Percentiles rank a stretch among this genome's conserved stretches.
Evolutionary conservation across 2,888 invertebrate species (phyloP).

Genomic region (Mechanitis messenoides): DNA sequence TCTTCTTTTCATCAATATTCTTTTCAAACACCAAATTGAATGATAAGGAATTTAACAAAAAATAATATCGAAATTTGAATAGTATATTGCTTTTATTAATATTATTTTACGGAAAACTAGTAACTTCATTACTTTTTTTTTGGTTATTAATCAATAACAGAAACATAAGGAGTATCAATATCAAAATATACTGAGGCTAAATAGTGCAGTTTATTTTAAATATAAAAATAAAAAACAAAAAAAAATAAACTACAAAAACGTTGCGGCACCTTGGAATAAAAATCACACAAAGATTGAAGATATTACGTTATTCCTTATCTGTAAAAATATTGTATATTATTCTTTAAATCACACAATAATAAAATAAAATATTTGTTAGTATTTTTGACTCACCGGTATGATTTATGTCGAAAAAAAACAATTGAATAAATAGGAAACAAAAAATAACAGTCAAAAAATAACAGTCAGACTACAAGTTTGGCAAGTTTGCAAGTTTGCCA

Average conservation of each 20-base stretch:
- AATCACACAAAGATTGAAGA: neutral
- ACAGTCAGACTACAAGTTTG: no score
- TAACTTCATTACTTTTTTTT: no score
- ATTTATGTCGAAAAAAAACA: constrained; percentile 8
- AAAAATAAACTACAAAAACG: neutral
- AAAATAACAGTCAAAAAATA: neutral
- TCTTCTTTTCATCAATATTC: no score
- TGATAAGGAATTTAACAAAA: no score
- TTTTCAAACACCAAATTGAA: no score
- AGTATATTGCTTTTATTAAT: no score
- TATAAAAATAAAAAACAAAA: neutral
- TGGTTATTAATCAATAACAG: no score
- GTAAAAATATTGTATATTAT: neutral
- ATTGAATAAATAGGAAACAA: neutral
- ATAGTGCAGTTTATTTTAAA: no score
- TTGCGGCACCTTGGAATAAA: neutral
- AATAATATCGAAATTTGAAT: no score
- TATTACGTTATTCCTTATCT: neutral
- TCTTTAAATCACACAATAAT: neutral
- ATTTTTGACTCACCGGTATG: constrained; percentile 8
- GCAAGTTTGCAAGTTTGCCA: neutral
- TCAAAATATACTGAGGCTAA: no score
- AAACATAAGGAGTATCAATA: no score
- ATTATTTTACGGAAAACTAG: no score
- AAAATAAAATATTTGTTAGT: neutral